phyloP scores from a whole-genome alignment of 30 jellyfish, hydroid and myxozoan species.

The Pseudorhiza aurosa region DNA sequence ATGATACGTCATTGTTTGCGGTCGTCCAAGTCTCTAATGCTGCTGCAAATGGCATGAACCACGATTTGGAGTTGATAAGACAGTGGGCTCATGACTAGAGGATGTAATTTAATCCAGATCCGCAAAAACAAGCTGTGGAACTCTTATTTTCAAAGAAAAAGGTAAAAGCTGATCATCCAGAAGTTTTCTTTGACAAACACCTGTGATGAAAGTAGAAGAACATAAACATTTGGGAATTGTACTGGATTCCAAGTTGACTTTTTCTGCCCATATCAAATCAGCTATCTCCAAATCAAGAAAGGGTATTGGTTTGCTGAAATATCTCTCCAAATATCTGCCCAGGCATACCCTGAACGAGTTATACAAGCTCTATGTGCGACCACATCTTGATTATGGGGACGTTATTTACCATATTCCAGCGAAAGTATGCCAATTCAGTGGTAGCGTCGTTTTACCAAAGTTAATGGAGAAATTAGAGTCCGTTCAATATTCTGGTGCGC shows the following conservation, averaged over 20 bases:
- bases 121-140: constrained; percentile 56
- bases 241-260: constrained; percentile 40
- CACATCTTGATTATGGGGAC: constrained; percentile 30
- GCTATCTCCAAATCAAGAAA: constrained; percentile 56
- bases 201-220: constrained; percentile 19
- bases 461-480: constrained; percentile 35
- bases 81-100: constrained; percentile 74
- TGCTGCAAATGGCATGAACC: constrained; percentile 74
- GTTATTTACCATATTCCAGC: constrained; percentile 16
- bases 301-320: constrained; percentile 45
- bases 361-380: constrained; percentile 44
- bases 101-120: constrained; percentile 71
- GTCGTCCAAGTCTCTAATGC: constrained; percentile 50
- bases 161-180: constrained; percentile 36
- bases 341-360: constrained; percentile 31
- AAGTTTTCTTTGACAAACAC: constrained; percentile 29
- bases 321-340: constrained; percentile 28
- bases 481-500: constrained; percentile 32
- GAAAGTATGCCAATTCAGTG: constrained; percentile 28
- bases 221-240: constrained; percentile 52
- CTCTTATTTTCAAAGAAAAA: constrained; percentile 42
- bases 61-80: constrained; percentile 40
- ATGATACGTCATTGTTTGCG: constrained; percentile 51
- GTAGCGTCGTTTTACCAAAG: constrained; percentile 2
- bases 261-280: constrained; percentile 42